Evolutionary conservation across 2,113 vertebrate genomes (phyloP).

Genomic region (Melanerpes formicivorus): DNA sequence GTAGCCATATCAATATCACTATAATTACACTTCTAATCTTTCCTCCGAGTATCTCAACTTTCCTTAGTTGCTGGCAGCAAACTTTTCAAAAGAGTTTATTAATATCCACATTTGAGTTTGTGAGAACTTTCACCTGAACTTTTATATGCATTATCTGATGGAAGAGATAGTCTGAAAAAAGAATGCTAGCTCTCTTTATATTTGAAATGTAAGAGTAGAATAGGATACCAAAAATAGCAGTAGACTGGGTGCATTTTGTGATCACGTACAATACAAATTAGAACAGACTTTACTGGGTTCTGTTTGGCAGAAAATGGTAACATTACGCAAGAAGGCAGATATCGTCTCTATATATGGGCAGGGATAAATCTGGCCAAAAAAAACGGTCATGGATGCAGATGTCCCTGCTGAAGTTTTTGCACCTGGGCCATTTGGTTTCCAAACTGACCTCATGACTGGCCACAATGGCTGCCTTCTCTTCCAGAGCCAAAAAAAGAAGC

Average conservation of each 20-base stretch:
- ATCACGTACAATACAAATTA: constrained; percentile 17
- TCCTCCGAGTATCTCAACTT: neutral
- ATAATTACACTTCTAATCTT: constrained; percentile 22
- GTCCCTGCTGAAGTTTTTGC: constrained; percentile 69
- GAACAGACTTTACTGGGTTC: constrained; percentile 9
- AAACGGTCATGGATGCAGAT: constrained; percentile 55
- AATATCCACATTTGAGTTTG: neutral
- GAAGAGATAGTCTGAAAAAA: neutral
- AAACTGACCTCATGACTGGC: constrained; percentile 71
- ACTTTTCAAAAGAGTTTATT: neutral
- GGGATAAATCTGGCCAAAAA: constrained; percentile 5
- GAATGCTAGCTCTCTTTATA: neutral
- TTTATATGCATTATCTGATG: neutral
- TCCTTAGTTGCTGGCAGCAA: neutral
- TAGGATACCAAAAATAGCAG: neutral
- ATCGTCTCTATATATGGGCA: constrained; percentile 38
- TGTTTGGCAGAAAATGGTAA: constrained; percentile 7
- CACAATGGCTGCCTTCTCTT: constrained; percentile 62
- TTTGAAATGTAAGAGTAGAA: neutral
- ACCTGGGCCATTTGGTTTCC: constrained; percentile 67
- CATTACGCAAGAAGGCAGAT: constrained; percentile 33
- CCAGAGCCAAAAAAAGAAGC: constrained; percentile 66
- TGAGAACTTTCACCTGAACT: neutral
- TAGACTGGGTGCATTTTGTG: neutral
- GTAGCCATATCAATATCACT: neutral